These are phyloP conservation scores for Seira musarum DNA, from an alignment of 2,888 invertebrate species.

Conservation along the genomic window DNA sequence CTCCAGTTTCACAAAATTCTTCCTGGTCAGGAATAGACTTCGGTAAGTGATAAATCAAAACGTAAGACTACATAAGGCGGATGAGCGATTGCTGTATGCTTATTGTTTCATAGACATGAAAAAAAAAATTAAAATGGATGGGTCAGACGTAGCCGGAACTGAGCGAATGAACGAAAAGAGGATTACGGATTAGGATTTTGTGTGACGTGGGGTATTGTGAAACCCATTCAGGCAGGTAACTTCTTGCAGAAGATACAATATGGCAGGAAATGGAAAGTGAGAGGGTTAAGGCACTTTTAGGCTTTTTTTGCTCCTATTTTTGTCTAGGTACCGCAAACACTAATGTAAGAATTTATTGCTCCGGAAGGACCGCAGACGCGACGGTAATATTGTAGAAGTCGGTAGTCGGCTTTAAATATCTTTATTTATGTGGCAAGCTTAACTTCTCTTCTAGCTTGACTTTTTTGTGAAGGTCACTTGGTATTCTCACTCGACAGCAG, in stretches of 20 bases:
- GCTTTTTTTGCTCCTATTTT: background rate
- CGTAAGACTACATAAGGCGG: no score
- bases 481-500: no score
- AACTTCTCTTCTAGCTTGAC: conserved; percentile 10
- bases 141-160: no score
- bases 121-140: no score
- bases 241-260: background rate
- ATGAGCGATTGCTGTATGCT: no score
- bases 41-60: no score
- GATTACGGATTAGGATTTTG: background rate
- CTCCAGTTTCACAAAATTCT: conserved; percentile 14
- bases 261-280: conserved; percentile 1
- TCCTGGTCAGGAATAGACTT: background rate
- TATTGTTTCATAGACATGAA: no score
- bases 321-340: no score
- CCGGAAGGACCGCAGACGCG: conserved; percentile 26
- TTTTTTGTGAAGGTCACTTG: background rate
- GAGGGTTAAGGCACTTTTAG: background rate
- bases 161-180: background rate
- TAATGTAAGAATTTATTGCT: conserved; percentile 41
- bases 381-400: background rate
- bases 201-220: no score
- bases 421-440: background rate
- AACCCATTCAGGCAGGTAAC: no score
- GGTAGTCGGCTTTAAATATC: background rate